Base-by-base conservation (phyloP, 2,797 vertebrate species). In the Sebastes minor region DNA sequence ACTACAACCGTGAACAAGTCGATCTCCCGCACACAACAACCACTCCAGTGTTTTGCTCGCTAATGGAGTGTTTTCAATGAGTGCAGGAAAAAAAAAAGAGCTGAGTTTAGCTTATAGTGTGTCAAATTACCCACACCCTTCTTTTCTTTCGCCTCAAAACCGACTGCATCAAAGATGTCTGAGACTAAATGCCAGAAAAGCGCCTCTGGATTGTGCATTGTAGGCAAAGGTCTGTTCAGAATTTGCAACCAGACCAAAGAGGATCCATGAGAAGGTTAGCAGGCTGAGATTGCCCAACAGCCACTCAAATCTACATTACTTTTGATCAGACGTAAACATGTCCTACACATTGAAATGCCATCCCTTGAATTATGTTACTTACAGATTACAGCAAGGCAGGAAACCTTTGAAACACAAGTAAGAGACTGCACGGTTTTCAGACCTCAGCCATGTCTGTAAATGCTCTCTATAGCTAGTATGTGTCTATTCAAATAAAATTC, bases 11-110 rank as follows among this genome's bases (percentile, higher is more conserved):
- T 57, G 68, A 82, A 86, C 69, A 74, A 83, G 71, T 83, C n/a
- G 6, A 74, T 83, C 81, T 82, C 83, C 73, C 66, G 71, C 33
- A 28, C 77, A 85, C 64, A 84, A 80, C 74, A 67, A 28, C 56
- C 80, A 71, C 80, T 67, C 60, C 59, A 72, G 80, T 76, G 68
- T 84, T 83, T 86, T 82, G 81, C 62, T 86, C 85, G n/a, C 38
- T 90, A 94, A 89, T 88, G 64, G 76, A 87, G 76, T 82, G 85
- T 91, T 91, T 88, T 89, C 35, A 59, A 27, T 42, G 71, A 82
- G 52, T 46, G 74, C 33, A 74, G 74, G 20, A 10, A 12, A 16
- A 46, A 27, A 65, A 78, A 65, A 79, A 76, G 33, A 76, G 69
- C 57, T 71, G 74, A 80, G 49, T 84, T 81, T 80, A 82, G 73